Conservation (phyloP, 1,140 invertebrate genomes). For the Neodiprion lecontei region DNA sequence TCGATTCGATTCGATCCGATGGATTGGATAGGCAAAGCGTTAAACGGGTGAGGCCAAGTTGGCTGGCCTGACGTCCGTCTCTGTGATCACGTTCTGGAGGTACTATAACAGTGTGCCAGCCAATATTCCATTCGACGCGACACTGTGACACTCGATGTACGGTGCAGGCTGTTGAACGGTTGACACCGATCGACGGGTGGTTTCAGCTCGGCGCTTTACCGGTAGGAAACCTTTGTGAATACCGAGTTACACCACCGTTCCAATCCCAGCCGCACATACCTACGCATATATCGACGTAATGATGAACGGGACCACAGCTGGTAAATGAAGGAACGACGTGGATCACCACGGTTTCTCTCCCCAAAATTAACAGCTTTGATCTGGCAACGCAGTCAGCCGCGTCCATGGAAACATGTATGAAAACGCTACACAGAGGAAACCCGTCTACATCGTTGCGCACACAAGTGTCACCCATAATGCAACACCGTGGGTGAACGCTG, state of each 20-base stretch:
- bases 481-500: too few relatives aligned
- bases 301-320: background rate
- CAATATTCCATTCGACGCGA: too few relatives aligned
- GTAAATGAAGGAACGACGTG: background rate
- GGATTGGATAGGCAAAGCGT: background rate
- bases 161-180: background rate
- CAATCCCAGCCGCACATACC: background rate
- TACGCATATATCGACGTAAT: background rate
- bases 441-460: too few relatives aligned
- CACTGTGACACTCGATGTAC: background rate
- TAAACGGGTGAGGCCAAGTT: slow-evolving; percentile 5
- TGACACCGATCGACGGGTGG: background rate
- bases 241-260: background rate
- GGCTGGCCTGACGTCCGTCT: background rate
- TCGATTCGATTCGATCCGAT: slow-evolving; percentile 1
- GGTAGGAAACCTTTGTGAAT: background rate
- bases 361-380: background rate
- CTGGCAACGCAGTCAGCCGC: background rate
- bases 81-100: background rate
- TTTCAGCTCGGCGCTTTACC: background rate
- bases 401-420: too few relatives aligned
- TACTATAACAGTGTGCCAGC: too few relatives aligned
- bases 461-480: too few relatives aligned
- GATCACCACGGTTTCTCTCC: background rate
- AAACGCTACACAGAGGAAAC: too few relatives aligned